phyloP scores from a whole-genome alignment of 2,888 invertebrate species.

The Drosophila neotestacea region DNA sequence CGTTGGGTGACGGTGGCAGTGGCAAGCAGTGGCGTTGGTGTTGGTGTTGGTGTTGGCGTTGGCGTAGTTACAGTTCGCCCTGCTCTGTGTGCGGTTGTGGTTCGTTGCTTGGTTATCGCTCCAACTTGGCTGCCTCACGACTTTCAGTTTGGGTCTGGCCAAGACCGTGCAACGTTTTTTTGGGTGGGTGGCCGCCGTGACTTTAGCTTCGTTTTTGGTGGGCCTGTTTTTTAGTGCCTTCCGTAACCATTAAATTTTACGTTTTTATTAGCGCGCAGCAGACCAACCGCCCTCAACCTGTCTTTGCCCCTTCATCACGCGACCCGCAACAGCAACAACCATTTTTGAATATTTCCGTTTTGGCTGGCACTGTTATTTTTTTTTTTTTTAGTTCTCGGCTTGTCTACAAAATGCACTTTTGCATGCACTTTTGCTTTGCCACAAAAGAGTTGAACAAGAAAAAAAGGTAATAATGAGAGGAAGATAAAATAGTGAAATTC shows the following conservation, averaged over 20 bases:
- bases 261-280: conserved; percentile 78
- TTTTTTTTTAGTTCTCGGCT: conserved; percentile 40
- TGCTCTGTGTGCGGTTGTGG: conserved; percentile 70
- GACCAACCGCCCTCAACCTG: conserved; percentile 24
- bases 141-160: conserved; percentile 34
- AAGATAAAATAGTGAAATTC: conserved; percentile 43
- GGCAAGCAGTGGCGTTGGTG: conserved; percentile 10
- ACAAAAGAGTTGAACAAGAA: conserved; percentile 33
- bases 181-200: conserved; percentile 36
- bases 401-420: conserved; percentile 78
- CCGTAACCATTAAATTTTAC: conserved; percentile 82
- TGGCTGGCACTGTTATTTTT: conserved; percentile 69
- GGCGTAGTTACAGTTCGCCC: conserved; percentile 72
- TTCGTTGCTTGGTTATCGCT: conserved; percentile 80
- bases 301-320: conserved; percentile 12
- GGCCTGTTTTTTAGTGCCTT: conserved; percentile 82
- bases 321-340: conserved; percentile 39
- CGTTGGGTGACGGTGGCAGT: background rate
- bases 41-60: conserved; percentile 48
- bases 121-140: conserved; percentile 48
- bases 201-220: conserved; percentile 77
- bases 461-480: conserved; percentile 38
- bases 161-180: conserved; percentile 1
- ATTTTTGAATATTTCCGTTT: conserved; percentile 80
- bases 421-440: conserved; percentile 68